Evolutionary conservation across 2,113 vertebrate genomes (phyloP).

Genomic region (Nibea coibor): DNA sequence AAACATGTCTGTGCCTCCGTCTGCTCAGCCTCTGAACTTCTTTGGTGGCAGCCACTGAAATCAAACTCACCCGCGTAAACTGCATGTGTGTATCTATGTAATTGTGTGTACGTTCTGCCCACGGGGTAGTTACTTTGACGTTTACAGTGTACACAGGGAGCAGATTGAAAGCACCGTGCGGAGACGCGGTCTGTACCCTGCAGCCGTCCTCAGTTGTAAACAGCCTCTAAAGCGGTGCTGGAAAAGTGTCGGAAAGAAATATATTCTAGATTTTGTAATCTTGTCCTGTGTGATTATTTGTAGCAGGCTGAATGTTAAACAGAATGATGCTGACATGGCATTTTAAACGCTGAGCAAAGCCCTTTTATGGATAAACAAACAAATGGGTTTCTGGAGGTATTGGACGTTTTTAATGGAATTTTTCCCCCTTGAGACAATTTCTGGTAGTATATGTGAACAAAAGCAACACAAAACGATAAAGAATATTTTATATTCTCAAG

Average conservation of each 20-base stretch:
- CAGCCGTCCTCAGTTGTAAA: background rate
- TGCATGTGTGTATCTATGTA: background rate
- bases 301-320: background rate
- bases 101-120: constrained; percentile 12
- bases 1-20: constrained; percentile 38
- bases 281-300: background rate
- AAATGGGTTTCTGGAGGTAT: background rate
- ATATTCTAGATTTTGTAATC: background rate
- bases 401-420: background rate
- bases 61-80: constrained; percentile 11
- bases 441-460: background rate
- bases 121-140: constrained; percentile 1
- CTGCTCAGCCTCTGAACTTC: constrained; percentile 19
- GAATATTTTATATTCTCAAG: background rate
- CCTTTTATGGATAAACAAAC: background rate
- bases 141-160: constrained; percentile 7
- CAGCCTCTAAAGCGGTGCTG: background rate
- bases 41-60: constrained; percentile 3
- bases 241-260: background rate
- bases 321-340: background rate
- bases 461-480: background rate
- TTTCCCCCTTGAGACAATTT: background rate
- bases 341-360: constrained; percentile 2
- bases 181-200: background rate
- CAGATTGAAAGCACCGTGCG: background rate